phyloP scores from a whole-genome alignment of 2,113 vertebrate genomes.

The Rhynchopsitta pachyrhyncha region DNA sequence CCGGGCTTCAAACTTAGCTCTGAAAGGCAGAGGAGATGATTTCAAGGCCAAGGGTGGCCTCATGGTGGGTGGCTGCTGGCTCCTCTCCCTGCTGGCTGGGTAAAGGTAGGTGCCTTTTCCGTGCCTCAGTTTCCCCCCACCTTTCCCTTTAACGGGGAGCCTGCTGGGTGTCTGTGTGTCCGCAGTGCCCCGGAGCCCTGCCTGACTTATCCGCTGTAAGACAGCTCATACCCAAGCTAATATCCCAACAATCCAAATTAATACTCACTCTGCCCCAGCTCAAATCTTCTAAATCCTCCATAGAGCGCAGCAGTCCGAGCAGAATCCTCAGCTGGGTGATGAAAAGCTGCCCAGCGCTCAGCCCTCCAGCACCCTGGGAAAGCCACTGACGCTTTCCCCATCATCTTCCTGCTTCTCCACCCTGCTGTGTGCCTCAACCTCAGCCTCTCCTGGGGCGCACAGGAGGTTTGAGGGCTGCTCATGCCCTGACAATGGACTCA shows the following conservation, averaged over 20 bases:
- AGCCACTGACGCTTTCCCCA: not conserved
- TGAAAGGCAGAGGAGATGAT: not conserved
- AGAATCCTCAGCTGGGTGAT: not conserved
- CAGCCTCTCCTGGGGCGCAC: not conserved
- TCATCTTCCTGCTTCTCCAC: rapidly evolving
- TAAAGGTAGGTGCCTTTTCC: not conserved
- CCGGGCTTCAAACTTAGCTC: not conserved
- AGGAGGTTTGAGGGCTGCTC: not conserved
- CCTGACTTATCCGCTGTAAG: not conserved
- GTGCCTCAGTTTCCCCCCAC: not conserved
- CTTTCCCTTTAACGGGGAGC: not conserved
- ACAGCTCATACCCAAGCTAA: not conserved
- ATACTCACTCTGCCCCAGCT: not conserved
- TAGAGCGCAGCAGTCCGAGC: not conserved
- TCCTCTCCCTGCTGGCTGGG: not conserved
- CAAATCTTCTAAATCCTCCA: not conserved
- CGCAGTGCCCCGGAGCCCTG: not conserved
- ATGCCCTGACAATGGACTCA: rapidly evolving
- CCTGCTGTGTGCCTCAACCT: rapidly evolving
- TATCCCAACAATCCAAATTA: not conserved
- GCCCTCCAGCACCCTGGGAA: not conserved
- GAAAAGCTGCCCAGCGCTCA: not conserved
- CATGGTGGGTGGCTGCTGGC: not conserved
- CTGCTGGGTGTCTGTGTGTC: not conserved
- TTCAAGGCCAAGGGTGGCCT: not conserved